phyloP scores from a whole-genome alignment of 1,140 invertebrate species.

The Eumaeus atala region DNA sequence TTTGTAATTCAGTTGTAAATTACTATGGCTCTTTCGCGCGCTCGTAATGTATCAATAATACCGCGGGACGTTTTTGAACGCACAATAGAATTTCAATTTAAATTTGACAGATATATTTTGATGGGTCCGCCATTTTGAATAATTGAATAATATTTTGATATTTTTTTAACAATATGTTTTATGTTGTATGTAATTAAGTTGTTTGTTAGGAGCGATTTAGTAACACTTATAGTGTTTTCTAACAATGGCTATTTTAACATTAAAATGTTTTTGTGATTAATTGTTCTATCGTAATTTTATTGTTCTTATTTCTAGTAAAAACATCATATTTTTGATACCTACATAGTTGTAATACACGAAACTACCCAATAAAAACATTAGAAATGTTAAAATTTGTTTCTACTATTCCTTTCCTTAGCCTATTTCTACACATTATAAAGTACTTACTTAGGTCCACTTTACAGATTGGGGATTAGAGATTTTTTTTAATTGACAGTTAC shows the following conservation, averaged over 20 bases:
- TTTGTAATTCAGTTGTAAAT: slow-evolving; percentile 72
- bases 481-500: too few relatives aligned
- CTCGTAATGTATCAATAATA: slow-evolving; percentile 70
- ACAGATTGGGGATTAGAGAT: too few relatives aligned
- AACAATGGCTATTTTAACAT: slow-evolving; percentile 11
- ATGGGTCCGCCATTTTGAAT: slow-evolving; percentile 54
- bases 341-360: too few relatives aligned
- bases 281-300: slow-evolving; percentile 1
- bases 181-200: slow-evolving; percentile 37
- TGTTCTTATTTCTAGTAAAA: slow-evolving; percentile 5
- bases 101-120: slow-evolving; percentile 70
- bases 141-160: slow-evolving; percentile 14
- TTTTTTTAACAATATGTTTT: slow-evolving; percentile 15
- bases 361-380: too few relatives aligned
- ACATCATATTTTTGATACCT: too few relatives aligned
- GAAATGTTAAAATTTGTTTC: too few relatives aligned
- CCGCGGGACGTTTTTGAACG: slow-evolving; percentile 43
- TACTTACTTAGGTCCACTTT: too few relatives aligned
- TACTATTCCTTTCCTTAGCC: too few relatives aligned
- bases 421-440: too few relatives aligned
- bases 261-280: slow-evolving; percentile 11
- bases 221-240: slow-evolving; percentile 2
- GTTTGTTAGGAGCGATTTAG: slow-evolving; percentile 22
- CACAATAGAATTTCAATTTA: slow-evolving; percentile 66
- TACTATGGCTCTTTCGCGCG: slow-evolving; percentile 56